These are phyloP conservation scores for Trissolcus basalis DNA, from an alignment of 1,140 invertebrate species.

Conservation along the genomic window DNA sequence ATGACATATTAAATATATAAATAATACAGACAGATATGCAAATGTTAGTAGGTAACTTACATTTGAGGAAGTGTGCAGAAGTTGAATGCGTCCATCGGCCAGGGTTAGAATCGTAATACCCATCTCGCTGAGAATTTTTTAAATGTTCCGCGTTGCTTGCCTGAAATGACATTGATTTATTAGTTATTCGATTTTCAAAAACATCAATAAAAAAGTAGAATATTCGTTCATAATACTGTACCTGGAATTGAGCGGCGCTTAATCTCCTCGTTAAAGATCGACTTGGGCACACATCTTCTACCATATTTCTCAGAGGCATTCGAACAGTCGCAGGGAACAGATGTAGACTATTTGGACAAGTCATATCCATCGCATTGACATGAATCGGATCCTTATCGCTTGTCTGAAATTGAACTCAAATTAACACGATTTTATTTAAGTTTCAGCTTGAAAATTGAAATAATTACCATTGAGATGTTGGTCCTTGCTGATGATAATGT, in stretches of 20 bases:
- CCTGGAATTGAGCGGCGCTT: slow-evolving; percentile 84
- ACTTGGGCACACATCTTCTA: slow-evolving; percentile 87
- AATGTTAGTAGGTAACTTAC: slow-evolving; percentile 75
- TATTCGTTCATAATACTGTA: slow-evolving; percentile 38
- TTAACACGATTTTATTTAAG: too few species aligned
- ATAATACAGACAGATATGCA: too few species aligned
- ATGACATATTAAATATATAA: too few species aligned
- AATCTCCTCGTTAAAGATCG: slow-evolving; percentile 78
- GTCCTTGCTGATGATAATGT: slow-evolving; percentile 80
- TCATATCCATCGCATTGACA: slow-evolving; percentile 79
- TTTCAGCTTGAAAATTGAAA: slow-evolving; percentile 9
- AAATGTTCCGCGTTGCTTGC: slow-evolving; percentile 94
- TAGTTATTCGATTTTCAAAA: not conserved
- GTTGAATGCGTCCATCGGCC: slow-evolving; percentile 91
- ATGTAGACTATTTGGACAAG: slow-evolving; percentile 90
- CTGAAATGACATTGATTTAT: slow-evolving; percentile 56
- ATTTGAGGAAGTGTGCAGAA: slow-evolving; percentile 90
- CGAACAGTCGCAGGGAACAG: slow-evolving; percentile 87
- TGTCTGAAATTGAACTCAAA: slow-evolving; percentile 70
- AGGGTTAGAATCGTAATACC: slow-evolving; percentile 94
- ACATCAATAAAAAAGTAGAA: not conserved
- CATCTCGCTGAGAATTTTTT: slow-evolving; percentile 91
- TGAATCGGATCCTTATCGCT: slow-evolving; percentile 77
- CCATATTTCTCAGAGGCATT: slow-evolving; percentile 88
- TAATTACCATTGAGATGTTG: slow-evolving; percentile 73